phyloP scores from a whole-genome alignment of 2,113 vertebrate genomes.

The Benitochromis conjunctus region DNA sequence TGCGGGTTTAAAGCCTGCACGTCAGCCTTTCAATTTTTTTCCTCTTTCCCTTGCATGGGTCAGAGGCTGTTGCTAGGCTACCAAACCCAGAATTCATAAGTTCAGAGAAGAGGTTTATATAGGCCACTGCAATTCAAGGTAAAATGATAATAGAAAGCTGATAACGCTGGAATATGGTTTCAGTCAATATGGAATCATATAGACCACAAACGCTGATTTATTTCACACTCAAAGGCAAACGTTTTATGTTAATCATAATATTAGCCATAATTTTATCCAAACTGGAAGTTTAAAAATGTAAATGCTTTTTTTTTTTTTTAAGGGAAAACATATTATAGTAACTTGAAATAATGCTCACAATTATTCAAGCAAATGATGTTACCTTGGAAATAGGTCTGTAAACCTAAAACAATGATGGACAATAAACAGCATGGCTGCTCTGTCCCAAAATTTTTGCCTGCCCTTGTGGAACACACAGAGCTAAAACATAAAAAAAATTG shows the following conservation, averaged over 20 bases:
- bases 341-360: not conserved
- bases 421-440: not conserved
- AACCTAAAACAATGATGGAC: not conserved
- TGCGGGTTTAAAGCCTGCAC: constrained; percentile 58
- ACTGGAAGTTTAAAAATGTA: not conserved
- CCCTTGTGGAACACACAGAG: not conserved
- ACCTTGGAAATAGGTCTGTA: constrained; percentile 4
- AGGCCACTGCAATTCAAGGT: constrained; percentile 67
- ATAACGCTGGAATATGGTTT: constrained; percentile 39
- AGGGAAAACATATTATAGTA: not conserved
- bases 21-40: constrained; percentile 62
- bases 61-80: constrained; percentile 80
- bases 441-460: not conserved
- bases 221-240: not conserved
- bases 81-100: constrained; percentile 73
- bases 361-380: not conserved
- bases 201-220: not conserved
- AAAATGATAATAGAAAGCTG: constrained; percentile 56
- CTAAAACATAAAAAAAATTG: constrained; percentile 9
- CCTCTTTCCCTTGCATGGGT: constrained; percentile 68
- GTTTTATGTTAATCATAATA: not conserved
- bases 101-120: constrained; percentile 67
- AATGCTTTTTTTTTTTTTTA: not conserved
- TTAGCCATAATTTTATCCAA: not conserved
- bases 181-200: constrained; percentile 14